Conservation (phyloP, 2,797 vertebrate genomes). For the Coregonus suidteri region DNA sequence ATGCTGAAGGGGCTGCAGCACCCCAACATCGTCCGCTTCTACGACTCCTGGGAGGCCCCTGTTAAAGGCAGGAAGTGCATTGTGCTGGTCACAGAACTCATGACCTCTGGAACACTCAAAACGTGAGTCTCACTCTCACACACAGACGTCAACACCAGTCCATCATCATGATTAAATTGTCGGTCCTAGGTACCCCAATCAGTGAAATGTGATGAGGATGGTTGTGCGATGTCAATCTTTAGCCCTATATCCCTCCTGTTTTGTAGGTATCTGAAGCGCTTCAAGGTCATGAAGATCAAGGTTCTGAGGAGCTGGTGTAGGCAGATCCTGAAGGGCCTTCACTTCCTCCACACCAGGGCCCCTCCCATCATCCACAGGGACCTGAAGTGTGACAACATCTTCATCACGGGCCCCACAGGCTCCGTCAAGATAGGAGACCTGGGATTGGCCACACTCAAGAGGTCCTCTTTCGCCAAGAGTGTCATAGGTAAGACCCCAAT, state of each 20-base stretch:
- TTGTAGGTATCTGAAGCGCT: slow-evolving; percentile 92
- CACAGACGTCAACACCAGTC: background rate
- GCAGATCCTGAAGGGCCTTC: slow-evolving; percentile 97
- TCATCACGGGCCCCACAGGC: slow-evolving; percentile 98
- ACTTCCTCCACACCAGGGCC: slow-evolving; percentile 95
- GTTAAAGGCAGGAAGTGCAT: slow-evolving; percentile 98
- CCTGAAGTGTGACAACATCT: slow-evolving; percentile 98
- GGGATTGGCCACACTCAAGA: slow-evolving; percentile 94
- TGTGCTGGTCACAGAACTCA: slow-evolving; percentile 97
- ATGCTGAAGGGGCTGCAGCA: slow-evolving; percentile 99
- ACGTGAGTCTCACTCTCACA: slow-evolving; percentile 81
- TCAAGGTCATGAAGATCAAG: slow-evolving; percentile 99
- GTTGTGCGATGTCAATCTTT: background rate
- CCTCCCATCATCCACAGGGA: slow-evolving; percentile 98
- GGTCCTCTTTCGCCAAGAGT: slow-evolving; percentile 98
- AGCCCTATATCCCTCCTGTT: background rate
- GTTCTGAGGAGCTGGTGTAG: slow-evolving; percentile 97
- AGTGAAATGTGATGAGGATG: slow-evolving; percentile 99
- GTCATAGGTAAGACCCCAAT: slow-evolving; percentile 91
- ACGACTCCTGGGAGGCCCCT: slow-evolving; percentile 98
- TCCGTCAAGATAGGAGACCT: slow-evolving; percentile 99
- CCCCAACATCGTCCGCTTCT: slow-evolving; percentile 98
- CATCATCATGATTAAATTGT: background rate
- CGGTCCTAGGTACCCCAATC: slow-evolving; percentile 87
- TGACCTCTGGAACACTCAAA: slow-evolving; percentile 98